Evolutionary conservation across 1,140 invertebrate species (phyloP).

Genomic region (Geopemphigus sp.): DNA sequence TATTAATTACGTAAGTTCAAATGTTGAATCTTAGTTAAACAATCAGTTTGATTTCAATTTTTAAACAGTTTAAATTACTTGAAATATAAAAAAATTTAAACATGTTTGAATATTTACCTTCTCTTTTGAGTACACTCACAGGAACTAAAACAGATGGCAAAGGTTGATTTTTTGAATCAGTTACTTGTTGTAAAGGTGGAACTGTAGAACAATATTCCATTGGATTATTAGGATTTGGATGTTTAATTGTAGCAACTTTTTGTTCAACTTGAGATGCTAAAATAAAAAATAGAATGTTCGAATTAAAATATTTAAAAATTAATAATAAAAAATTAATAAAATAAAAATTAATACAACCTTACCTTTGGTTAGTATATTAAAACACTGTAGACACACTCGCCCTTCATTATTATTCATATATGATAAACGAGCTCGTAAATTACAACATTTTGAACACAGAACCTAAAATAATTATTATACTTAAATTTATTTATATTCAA

Average conservation of each 20-base stretch:
- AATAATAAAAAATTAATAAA: neutral
- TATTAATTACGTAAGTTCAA: too few relatives aligned
- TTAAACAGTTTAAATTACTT: too few relatives aligned
- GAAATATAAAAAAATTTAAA: neutral
- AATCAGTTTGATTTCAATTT: too few relatives aligned
- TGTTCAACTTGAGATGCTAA: slow-evolving; percentile 37
- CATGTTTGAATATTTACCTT: slow-evolving; percentile 56
- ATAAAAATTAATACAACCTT: neutral
- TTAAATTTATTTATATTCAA: neutral
- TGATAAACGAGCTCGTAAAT: slow-evolving; percentile 67
- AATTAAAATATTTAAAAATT: neutral
- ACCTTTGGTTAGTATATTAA: slow-evolving; percentile 53
- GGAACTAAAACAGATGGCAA: slow-evolving; percentile 80
- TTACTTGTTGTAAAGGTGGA: slow-evolving; percentile 75
- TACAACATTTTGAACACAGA: slow-evolving; percentile 79
- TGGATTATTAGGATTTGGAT: slow-evolving; percentile 84
- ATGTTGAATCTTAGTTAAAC: too few relatives aligned
- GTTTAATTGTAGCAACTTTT: slow-evolving; percentile 54
- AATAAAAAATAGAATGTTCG: neutral
- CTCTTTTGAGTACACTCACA: slow-evolving; percentile 76
- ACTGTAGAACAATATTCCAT: slow-evolving; percentile 87
- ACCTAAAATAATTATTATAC: neutral
- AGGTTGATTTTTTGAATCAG: slow-evolving; percentile 57
- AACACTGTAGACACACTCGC: slow-evolving; percentile 62
- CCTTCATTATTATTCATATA: slow-evolving; percentile 67